Evolutionary conservation across 2,888 invertebrate species (phyloP), one percentile per base, ranked within the genome.

Genomic region (Muscina levida): DNA sequence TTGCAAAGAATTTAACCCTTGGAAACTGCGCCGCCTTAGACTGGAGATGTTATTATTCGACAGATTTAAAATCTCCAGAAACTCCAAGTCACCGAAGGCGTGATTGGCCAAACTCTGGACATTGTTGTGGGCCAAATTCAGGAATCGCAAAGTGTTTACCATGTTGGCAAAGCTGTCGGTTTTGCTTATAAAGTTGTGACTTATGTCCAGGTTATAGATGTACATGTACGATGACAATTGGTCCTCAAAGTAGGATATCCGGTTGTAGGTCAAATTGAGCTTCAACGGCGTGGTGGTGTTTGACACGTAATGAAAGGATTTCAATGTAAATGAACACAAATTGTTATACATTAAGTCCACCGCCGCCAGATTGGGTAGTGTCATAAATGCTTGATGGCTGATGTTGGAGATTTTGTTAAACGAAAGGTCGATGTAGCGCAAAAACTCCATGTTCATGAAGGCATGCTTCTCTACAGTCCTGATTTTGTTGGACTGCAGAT

Each of bases 291-390:
- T 91, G 82, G 93, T 93, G 4, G 92, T 90, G 82, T 93, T 92
- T 5, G 95, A 94, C 26, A 95, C 92, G 87, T 95, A 95, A 81
- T 93, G 91, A 86, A 96, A 95, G 70, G 93, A 92, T 85, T 92
- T 93, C 84, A 95, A 90, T 17, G 94, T 93, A 85, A 97, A 92
- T 82, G 93, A 92, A 22, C 93, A 93, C 68, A 97, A 91, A 85
- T 94, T 93, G 88, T 97, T 97, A 85, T 94, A 93, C 90, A 96
- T 96, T 79, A 97, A 91, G 89, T 97, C 96, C 74, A 97, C 91
- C 86, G 94, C 94, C 83, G 94, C 93, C 84, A 98, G 91, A 87
- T 93, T 94, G 22, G 95, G 94, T 85, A 97, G 91, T 87, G 95
- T 94, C 73, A 93, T 92, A 87, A 97, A 95, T 5, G 96, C 94